A percentile compares a stretch with the other conserved stretches of the same genome.
Evolutionary conservation across 1,140 invertebrate species (phyloP).

Genomic region (Stenopsyche tienmushanensis): DNA sequence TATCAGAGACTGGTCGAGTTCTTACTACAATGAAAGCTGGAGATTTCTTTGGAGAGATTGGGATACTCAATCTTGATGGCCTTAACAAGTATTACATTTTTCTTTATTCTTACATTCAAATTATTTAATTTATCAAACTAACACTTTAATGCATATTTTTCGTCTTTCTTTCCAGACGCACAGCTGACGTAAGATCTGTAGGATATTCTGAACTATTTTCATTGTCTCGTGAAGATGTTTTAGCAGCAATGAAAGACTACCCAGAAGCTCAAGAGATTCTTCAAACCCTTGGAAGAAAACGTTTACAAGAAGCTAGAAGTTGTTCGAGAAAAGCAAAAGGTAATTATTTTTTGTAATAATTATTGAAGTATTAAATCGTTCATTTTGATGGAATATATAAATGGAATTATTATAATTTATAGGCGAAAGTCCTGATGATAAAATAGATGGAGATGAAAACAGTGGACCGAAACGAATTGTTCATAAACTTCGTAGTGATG

Average conservation of each 20-base stretch:
- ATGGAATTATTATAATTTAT: slow-evolving; percentile 49
- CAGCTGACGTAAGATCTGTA: slow-evolving; percentile 92
- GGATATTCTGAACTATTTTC: slow-evolving; percentile 96
- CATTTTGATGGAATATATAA: slow-evolving; percentile 15
- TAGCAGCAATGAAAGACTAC: slow-evolving; percentile 94
- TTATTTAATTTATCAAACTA: background rate
- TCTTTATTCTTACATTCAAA: background rate
- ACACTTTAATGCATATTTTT: background rate
- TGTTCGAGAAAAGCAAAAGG: slow-evolving; percentile 50
- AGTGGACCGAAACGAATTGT: slow-evolving; percentile 74
- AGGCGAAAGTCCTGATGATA: slow-evolving; percentile 67
- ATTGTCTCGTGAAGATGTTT: slow-evolving; percentile 89
- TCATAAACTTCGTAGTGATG: slow-evolving; percentile 78
- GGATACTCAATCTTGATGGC: slow-evolving; percentile 93
- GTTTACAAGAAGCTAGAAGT: slow-evolving; percentile 76
- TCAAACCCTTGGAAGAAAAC: slow-evolving; percentile 80
- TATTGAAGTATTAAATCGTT: background rate
- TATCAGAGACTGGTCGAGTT: slow-evolving; percentile 89
- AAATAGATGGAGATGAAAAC: slow-evolving; percentile 63
- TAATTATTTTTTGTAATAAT: slow-evolving; percentile 14
- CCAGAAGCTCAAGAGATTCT: slow-evolving; percentile 94
- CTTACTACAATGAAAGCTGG: slow-evolving; percentile 95
- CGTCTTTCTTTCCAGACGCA: slow-evolving; percentile 67
- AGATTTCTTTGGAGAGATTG: slow-evolving; percentile 98
- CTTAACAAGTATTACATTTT: slow-evolving; percentile 78